These are phyloP conservation scores for Sphenodon punctatus DNA, from an alignment of 2,797 vertebrate genomes.

Conservation along the genomic window DNA sequence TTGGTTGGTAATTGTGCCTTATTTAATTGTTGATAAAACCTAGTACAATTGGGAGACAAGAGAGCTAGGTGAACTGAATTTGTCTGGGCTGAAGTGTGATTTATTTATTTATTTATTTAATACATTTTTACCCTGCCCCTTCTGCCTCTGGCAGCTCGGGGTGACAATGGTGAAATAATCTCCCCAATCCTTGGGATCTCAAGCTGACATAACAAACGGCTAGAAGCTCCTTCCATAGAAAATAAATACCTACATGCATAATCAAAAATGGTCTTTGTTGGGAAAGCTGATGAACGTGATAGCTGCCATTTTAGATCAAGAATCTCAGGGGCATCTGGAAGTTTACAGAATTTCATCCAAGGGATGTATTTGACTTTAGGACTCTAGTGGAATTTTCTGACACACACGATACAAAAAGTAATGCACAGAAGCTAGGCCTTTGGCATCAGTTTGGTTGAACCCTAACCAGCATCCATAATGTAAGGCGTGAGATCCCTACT, in stretches of 20 bases:
- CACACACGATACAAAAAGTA: background rate
- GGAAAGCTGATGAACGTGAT: background rate
- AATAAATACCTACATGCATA: background rate
- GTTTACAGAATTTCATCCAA: background rate
- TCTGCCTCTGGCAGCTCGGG: too few species aligned
- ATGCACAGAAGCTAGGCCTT: background rate
- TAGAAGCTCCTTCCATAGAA: background rate
- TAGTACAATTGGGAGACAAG: background rate
- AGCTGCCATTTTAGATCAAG: background rate
- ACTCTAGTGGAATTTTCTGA: background rate
- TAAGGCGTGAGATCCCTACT: background rate
- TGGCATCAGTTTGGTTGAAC: background rate
- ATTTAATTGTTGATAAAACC: background rate
- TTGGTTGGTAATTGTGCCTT: background rate
- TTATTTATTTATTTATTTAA: too few species aligned
- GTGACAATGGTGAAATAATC: background rate
- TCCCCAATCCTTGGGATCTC: too few species aligned
- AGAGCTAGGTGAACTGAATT: background rate
- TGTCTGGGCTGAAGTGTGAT: background rate
- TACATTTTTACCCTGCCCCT: too few species aligned
- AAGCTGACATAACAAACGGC: background rate
- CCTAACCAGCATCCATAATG: background rate
- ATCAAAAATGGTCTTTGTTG: background rate
- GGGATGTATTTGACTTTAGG: background rate
- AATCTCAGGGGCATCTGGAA: background rate